Conservation (phyloP, 2,888 invertebrate species). For the Parnassius mnemosyne region DNA sequence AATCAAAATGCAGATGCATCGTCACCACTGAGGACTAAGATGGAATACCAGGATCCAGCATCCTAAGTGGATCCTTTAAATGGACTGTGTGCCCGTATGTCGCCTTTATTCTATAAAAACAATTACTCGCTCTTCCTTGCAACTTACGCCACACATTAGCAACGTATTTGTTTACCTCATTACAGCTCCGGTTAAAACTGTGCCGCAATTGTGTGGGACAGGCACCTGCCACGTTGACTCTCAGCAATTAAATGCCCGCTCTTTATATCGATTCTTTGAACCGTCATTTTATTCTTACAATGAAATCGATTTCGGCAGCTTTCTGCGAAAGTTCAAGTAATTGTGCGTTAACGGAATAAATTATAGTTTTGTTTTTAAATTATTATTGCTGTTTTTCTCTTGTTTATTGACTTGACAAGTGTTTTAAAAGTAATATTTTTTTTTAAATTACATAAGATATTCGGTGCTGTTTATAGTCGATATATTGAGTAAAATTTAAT, state of each 20-base stretch:
- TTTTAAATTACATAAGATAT: too few species aligned
- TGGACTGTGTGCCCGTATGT: too few species aligned
- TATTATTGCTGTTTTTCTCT: conserved; percentile 11
- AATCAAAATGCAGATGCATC: too few species aligned
- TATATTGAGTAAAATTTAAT: too few species aligned
- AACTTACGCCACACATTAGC: conserved; percentile 32
- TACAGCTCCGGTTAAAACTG: conserved; percentile 61
- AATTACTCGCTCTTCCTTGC: conserved; percentile 29
- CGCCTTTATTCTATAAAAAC: too few species aligned
- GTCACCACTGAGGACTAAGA: too few species aligned
- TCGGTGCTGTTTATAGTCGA: too few species aligned
- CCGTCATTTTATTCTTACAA: conserved; percentile 21
- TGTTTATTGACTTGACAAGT: neutral
- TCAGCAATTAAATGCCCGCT: conserved; percentile 31
- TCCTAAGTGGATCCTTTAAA: too few species aligned
- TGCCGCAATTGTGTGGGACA: conserved; percentile 50
- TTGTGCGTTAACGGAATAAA: conserved; percentile 18
- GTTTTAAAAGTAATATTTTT: too few species aligned
- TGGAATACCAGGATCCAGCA: too few species aligned
- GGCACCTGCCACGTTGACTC: conserved; percentile 52
- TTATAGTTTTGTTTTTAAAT: conserved; percentile 5
- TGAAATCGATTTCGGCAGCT: conserved; percentile 22
- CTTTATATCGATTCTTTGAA: conserved; percentile 23
- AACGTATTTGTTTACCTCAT: conserved; percentile 65
- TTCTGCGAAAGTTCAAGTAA: conserved; percentile 23